Evolutionary conservation across 2,797 vertebrate species (phyloP).

Genomic region (Acestrorhynchus altus): DNA sequence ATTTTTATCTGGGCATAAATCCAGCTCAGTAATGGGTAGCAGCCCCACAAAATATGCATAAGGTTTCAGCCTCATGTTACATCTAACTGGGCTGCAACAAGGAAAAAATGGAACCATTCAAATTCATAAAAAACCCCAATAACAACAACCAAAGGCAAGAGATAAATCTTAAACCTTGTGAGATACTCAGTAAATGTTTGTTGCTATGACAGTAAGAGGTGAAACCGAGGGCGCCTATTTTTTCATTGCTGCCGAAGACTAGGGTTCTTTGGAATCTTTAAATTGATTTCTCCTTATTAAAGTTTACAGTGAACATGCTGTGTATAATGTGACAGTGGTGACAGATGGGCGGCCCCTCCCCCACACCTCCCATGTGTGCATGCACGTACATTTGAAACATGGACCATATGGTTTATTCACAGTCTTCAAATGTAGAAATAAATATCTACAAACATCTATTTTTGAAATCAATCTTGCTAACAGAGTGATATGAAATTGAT

Average conservation of each 20-base stretch:
- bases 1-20: slow-evolving; percentile 24
- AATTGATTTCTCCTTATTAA: slow-evolving; percentile 43
- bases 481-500: background rate
- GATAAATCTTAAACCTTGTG: background rate
- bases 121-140: slow-evolving; percentile 6
- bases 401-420: background rate
- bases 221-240: slow-evolving; percentile 40
- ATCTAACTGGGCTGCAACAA: background rate
- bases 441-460: background rate
- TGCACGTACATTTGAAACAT: background rate
- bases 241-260: slow-evolving; percentile 7
- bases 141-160: slow-evolving; percentile 4
- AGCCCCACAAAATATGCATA: background rate
- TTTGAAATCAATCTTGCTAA: background rate
- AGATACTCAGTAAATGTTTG: slow-evolving; percentile 48
- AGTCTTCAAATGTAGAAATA: background rate
- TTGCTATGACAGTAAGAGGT: slow-evolving; percentile 51
- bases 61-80: background rate
- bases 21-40: background rate
- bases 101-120: background rate
- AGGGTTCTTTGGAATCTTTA: slow-evolving; percentile 20
- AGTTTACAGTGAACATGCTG: slow-evolving; percentile 31
- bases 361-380: background rate
- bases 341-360: slow-evolving; percentile 17
- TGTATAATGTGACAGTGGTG: background rate